phyloP scores from a whole-genome alignment of 2,113 vertebrate genomes.

The Diglossa brunneiventris region DNA sequence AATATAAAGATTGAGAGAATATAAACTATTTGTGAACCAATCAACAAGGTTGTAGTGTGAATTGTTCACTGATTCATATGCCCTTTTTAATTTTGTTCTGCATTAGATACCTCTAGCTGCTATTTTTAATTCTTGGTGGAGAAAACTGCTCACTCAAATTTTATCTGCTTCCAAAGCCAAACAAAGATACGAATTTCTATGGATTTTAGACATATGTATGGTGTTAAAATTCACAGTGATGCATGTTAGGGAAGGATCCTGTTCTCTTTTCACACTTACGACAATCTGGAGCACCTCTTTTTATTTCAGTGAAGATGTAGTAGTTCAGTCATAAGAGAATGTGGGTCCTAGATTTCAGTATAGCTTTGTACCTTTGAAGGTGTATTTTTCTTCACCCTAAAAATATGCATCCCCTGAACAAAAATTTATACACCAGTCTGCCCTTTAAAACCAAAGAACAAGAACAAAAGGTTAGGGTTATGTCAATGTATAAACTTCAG shows the following conservation, averaged over 20 bases:
- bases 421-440: not conserved
- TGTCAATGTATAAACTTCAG: not conserved
- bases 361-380: not conserved
- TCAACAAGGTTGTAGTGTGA: not conserved
- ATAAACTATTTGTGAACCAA: not conserved
- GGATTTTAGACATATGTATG: constrained; percentile 45
- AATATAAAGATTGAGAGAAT: not conserved
- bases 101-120: constrained; percentile 13
- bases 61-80: constrained; percentile 6
- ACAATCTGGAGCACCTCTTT: constrained; percentile 43
- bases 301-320: not conserved
- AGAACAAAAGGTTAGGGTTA: not conserved
- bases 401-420: not conserved
- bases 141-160: constrained; percentile 51
- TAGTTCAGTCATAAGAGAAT: not conserved
- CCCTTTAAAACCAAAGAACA: not conserved
- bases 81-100: constrained; percentile 23
- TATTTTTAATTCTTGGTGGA: constrained; percentile 54
- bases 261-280: constrained; percentile 45
- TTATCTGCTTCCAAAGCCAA: constrained; percentile 52
- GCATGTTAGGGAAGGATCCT: constrained; percentile 34
- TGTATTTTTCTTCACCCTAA: not conserved
- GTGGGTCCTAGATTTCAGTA: not conserved
- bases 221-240: constrained; percentile 58
- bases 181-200: constrained; percentile 41